Base-by-base conservation (phyloP, 2,888 invertebrate genomes). In the Amblyteles armatorius region DNA sequence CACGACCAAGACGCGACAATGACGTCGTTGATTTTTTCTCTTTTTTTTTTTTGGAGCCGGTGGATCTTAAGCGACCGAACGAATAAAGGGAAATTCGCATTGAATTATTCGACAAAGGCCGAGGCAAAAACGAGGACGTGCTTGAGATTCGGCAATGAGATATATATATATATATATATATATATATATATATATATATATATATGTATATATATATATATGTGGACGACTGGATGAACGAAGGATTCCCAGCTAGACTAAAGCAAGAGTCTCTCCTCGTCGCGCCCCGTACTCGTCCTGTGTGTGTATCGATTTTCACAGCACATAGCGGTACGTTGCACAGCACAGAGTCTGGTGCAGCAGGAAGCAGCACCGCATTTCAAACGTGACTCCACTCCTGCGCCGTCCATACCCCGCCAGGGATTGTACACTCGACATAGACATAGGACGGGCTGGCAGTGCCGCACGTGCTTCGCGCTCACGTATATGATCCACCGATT, bases 241-340 rank as follows among this genome's bases (percentile, higher is more conserved):
- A 63, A 77, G 67, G 65, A 67, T 72, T 82, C 60, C n/a, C 48
- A 44, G 11, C 36, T 11, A 60, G 36, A 50, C 65, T 29, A 33
- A 69, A 72, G 9, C 48, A 40, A 55, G 63, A 73, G 26, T 65
- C 40, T 65, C 60, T 29, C 16, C 50, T 71, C 55, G 55, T 55
- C 65, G 68, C 55, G 48, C 83, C 76, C 76, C 50, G 48, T 79
- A 67, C 63, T 76, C 71, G 79, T 71, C 76, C 79, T 76, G 72
- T 83, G 71, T 79, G 71, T 83, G 63, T 83, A 84, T 84, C 83
- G 83, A 84, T 84, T 84, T 84, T 80, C 71, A 73, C 50, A 29
- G 78, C 73, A 65, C 71, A 79, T 16, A 26, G 72, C 77, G 29
- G 33, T 63, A 63, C 63, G 63, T 63, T 11, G 63, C 52, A 69